Evolutionary conservation across 1,140 invertebrate genomes (phyloP), one percentile per base, ranked within the genome.

Genomic region (Macrobrachium rosenbergii): DNA sequence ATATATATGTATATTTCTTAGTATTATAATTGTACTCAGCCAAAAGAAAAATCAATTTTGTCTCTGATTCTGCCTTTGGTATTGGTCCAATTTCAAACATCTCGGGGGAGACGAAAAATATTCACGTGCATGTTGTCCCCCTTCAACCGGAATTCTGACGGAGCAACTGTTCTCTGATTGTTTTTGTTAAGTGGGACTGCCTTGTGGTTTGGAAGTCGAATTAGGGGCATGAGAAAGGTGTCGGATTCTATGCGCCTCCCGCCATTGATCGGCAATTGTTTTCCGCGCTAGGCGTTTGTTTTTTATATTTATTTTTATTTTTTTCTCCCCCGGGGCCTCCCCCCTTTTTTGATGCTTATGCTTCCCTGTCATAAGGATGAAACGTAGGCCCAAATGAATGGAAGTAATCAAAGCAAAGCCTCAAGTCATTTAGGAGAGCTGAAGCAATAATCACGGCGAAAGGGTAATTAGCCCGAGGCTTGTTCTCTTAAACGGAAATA

Each of bases 141-240:
- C 37, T 82, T 37, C 23, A 28, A 28, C 63, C 59, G 59, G 19
- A 75, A 43, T 45, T 28, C 45, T 43, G 14, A 23, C 72, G 64
- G 80, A 87, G 23, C 78, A 81, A 87, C 59, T 81, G 28, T 12
- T 16, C 12, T 81, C 45, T 82, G 85, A 87, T 87, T 87, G 85
- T 87, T 82, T 52, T 87, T 67, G 52, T 82, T 82, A 87, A 87
- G 52, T 87, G 76, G 85, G 67, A 81, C 21, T 45, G 78, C 78
- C 78, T 87, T 87, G 85, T 63, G 85, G 85, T 87, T 81, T 82
- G 64, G 76, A 59, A 23, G 62, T 17, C 28, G 85, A 87, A 87
- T 87, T 76, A 87, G 78, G 85, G 85, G 85, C 85, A 87, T 87
- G 85, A 87, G 85, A 87, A 87, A 87, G 85, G 85, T 87, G 85